Percentiles rank a stretch among this genome's conserved stretches.
These are phyloP conservation scores for Spisula solida DNA, from an alignment of 2,888 invertebrate genomes.

Conservation along the genomic window DNA sequence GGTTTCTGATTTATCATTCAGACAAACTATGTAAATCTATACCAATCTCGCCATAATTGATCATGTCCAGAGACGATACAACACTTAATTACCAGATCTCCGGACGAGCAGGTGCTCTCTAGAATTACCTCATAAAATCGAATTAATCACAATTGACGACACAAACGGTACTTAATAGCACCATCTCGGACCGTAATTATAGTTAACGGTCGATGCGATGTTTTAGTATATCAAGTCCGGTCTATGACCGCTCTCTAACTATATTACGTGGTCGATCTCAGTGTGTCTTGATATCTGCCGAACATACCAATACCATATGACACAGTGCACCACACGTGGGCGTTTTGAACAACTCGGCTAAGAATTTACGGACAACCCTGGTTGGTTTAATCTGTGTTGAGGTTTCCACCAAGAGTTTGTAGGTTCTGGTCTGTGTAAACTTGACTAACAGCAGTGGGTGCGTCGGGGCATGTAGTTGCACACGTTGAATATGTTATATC, in stretches of 20 bases:
- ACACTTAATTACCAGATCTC: constrained; percentile 14
- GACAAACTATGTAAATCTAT: constrained; percentile 30
- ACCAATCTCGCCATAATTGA: constrained; percentile 19
- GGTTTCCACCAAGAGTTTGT: no score
- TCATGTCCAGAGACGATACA: constrained; percentile 8
- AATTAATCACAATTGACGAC: constrained; percentile 19
- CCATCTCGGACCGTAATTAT: not conserved
- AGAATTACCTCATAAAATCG: constrained; percentile 14
- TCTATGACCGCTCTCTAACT: not conserved
- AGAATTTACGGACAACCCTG: no score
- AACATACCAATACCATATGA: no score
- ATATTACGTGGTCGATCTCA: no score
- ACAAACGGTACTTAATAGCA: not conserved
- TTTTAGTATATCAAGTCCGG: not conserved
- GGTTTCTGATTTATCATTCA: not conserved
- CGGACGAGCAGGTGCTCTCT: constrained; percentile 21
- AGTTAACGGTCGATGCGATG: not conserved
- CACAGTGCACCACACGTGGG: no score
- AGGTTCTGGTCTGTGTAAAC: no score
- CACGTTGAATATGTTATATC: no score
- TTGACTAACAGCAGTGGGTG: no score
- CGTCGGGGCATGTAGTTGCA: no score
- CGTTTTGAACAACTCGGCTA: no score
- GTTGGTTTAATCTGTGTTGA: no score
- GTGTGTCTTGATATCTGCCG: no score